Conservation (phyloP, 2,888 invertebrate species). For the Drosophila recens region DNA sequence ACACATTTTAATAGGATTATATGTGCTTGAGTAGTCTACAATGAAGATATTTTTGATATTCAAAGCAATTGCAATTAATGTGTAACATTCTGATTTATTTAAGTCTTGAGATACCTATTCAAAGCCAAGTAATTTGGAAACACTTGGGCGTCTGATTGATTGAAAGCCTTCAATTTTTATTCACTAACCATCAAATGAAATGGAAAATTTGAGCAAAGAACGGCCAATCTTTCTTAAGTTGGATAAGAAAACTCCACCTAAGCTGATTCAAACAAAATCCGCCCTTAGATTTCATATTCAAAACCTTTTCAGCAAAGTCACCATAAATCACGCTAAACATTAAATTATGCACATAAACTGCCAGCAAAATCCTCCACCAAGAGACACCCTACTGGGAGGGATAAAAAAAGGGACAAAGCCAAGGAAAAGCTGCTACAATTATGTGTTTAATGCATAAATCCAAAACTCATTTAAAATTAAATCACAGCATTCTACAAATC, state of each 20-base stretch:
- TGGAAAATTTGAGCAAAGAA: constrained; percentile 7
- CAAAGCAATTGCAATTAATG: constrained; percentile 11
- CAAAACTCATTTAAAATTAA: constrained; percentile 81
- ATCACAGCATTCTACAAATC: constrained; percentile 75
- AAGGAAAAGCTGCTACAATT: constrained; percentile 67
- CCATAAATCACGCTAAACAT: constrained; percentile 73
- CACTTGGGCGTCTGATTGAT: not conserved
- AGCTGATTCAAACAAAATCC: constrained; percentile 41
- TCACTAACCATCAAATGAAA: constrained; percentile 9
- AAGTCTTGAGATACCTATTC: not conserved
- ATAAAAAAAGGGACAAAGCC: constrained; percentile 28
- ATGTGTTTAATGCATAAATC: constrained; percentile 78
- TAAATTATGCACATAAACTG: constrained; percentile 73
- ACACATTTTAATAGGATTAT: constrained; percentile 53
- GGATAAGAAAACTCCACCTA: constrained; percentile 7
- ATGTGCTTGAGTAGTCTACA: constrained; percentile 8
- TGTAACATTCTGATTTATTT: not conserved
- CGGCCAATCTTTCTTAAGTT: not conserved
- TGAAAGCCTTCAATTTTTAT: constrained; percentile 4
- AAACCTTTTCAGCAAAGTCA: constrained; percentile 41
- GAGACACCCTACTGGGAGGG: constrained; percentile 20
- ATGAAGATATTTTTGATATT: not conserved
- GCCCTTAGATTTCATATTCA: constrained; percentile 36
- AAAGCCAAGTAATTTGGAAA: not conserved
- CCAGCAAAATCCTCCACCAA: constrained; percentile 55